Evolutionary conservation across 2,113 vertebrate species (phyloP), one percentile per base, ranked within the genome.

Genomic region (Addax nasomaculatus): DNA sequence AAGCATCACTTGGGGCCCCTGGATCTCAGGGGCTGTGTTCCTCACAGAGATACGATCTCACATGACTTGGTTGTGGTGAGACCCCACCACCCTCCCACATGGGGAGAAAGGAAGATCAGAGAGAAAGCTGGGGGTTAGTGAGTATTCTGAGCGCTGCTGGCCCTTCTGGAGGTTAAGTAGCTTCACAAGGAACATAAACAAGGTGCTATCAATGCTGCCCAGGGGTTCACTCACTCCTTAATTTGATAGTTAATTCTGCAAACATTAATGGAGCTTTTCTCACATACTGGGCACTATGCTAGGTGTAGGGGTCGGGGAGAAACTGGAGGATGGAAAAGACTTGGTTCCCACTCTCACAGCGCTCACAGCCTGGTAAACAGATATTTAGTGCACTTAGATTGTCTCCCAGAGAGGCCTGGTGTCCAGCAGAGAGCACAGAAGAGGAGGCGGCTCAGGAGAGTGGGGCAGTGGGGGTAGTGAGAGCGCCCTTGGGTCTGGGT

Each of bases 201-300:
- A 84, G 85, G 57, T 4, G 2, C 53, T 14, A 7, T 39, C 67
- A 17, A 5, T 14, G n/a, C 70, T 17, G 55, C 73, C 53, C 16
- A 30, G 25, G 45, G 57, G n/a, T 19, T 85, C 49, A 21, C 19
- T 57, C 4, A 15, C 13, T 64, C 51, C 85, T 81, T 67, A 76
- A 57, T 45, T 60, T 49, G 67, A 29, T 53, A 49, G 45, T 53
- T 19, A 62, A 57, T 55, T 91, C 76, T 7, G 30, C 33, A 70
- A 53, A 55, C 78, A 55, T 60, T 27, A 55, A 36, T 85, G 85
- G 85, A 33, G 16, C 53, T 94, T 95, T 80, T 19, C 33, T 93
- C 87, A 86, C 51, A 70, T 30, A 8, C 36, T 14, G 58, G 85
- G 62, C 14, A 43, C 57, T 12, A 2, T 90, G 60, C 33, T 39